Evolutionary conservation across 2,888 invertebrate species (phyloP).

Genomic region (Spodoptera littoralis): DNA sequence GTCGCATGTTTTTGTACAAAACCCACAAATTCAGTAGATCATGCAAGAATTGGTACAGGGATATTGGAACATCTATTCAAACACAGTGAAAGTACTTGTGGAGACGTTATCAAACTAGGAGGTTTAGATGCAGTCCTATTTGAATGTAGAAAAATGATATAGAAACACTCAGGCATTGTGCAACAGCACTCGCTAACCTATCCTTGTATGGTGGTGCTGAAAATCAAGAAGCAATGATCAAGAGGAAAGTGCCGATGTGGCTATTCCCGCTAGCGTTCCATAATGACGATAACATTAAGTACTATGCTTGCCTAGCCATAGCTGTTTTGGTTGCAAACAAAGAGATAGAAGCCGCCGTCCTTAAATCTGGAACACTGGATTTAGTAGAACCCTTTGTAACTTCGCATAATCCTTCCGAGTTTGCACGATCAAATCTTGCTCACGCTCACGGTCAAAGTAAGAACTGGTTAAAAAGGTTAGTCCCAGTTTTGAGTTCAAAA

Average conservation of each 20-base stretch:
- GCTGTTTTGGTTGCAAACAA: constrained; percentile 98
- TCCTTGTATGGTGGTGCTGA: constrained; percentile 98
- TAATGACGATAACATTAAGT: constrained; percentile 98
- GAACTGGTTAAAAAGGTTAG: constrained; percentile 97
- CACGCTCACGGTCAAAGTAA: constrained; percentile 99
- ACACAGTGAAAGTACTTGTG: constrained; percentile 98
- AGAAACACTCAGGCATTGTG: constrained; percentile 97
- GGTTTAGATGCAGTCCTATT: constrained; percentile 98
- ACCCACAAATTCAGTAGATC: constrained; percentile 92
- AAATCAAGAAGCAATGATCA: constrained; percentile 99
- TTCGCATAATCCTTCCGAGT: constrained; percentile 97
- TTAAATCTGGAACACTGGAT: constrained; percentile 98
- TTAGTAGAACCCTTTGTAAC: constrained; percentile 99
- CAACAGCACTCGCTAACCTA: constrained; percentile 98
- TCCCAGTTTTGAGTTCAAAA: constrained; percentile 97
- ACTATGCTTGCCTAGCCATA: constrained; percentile 99
- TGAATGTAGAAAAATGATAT: constrained; percentile 98
- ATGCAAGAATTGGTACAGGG: constrained; percentile 96
- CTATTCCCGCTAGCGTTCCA: constrained; percentile 99
- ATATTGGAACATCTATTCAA: constrained; percentile 98
- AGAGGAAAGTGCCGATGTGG: constrained; percentile 98
- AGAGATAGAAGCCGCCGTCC: constrained; percentile 98
- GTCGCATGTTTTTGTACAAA: constrained; percentile 96
- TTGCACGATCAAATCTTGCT: constrained; percentile 96
- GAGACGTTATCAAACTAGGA: constrained; percentile 96